phyloP scores from a whole-genome alignment of 2,113 vertebrate genomes.

The Mus pahari region DNA sequence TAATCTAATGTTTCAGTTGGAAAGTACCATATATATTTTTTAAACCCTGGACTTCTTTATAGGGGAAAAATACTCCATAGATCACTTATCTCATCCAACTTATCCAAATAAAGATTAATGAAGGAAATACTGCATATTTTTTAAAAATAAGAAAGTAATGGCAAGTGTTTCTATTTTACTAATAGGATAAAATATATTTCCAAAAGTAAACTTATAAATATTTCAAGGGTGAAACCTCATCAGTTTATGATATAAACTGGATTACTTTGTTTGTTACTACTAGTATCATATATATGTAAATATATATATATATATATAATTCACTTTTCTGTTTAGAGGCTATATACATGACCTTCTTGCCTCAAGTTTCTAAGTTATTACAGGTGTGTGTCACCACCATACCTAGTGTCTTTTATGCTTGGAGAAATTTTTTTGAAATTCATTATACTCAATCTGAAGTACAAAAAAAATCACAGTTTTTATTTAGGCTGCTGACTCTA shows the following conservation, averaged over 20 bases:
- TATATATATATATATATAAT: not conserved
- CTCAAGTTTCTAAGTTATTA: not conserved
- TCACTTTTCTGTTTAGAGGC: not conserved
- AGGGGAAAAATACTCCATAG: not conserved
- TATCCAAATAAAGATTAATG: constrained; percentile 32
- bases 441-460: not conserved
- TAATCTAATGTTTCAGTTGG: constrained; percentile 55
- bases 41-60: not conserved
- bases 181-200: constrained; percentile 20
- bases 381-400: not conserved
- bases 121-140: not conserved
- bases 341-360: not conserved
- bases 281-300: not conserved
- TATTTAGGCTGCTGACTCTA: constrained; percentile 8
- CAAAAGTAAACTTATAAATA: constrained; percentile 39
- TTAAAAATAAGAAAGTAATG: constrained; percentile 3
- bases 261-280: not conserved
- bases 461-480: constrained; percentile 25
- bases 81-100: not conserved
- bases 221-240: not conserved
- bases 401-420: not conserved
- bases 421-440: constrained; percentile 26
- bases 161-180: constrained; percentile 4
- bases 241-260: constrained; percentile 20
- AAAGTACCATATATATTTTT: not conserved